A percentile compares a stretch with the other conserved stretches of the same genome.
Evolutionary conservation across 1,140 invertebrate genomes (phyloP).

Genomic region (Papilio polyxenes): DNA sequence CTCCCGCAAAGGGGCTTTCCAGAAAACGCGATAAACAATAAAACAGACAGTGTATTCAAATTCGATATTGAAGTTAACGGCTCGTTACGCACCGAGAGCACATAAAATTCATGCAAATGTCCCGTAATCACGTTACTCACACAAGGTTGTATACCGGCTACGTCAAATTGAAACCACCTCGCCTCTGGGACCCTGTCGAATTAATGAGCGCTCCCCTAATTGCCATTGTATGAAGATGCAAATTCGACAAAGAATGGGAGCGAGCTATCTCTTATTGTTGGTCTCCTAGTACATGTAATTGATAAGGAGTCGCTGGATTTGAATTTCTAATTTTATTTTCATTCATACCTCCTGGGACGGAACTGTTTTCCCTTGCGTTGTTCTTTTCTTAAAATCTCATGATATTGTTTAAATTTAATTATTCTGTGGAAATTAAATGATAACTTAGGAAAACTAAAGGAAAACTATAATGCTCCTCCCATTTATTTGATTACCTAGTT

Average conservation of each 20-base stretch:
- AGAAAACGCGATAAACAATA: constrained; percentile 30
- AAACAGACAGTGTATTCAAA: constrained; percentile 47
- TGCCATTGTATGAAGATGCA: constrained; percentile 75
- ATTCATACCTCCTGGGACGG: constrained; percentile 62
- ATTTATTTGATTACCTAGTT: neutral
- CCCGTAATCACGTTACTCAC: constrained; percentile 56
- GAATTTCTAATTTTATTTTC: constrained; percentile 73
- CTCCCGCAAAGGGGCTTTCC: neutral
- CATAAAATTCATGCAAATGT: constrained; percentile 67
- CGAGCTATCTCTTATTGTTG: constrained; percentile 65
- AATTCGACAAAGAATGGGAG: constrained; percentile 65
- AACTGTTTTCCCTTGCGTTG: constrained; percentile 39
- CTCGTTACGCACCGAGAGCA: constrained; percentile 56
- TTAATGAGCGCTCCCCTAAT: constrained; percentile 68
- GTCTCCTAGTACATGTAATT: constrained; percentile 69
- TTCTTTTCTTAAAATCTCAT: neutral
- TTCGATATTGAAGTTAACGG: constrained; percentile 58
- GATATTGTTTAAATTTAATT: constrained; percentile 36
- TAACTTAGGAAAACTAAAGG: neutral
- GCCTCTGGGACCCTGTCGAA: constrained; percentile 62
- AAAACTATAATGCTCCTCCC: neutral
- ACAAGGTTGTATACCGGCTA: constrained; percentile 55
- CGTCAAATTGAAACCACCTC: constrained; percentile 57
- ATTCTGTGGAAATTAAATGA: neutral
- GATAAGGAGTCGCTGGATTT: constrained; percentile 68